Evolutionary conservation across 2,888 invertebrate species (phyloP).

Genomic region (Tetranychus piercei): DNA sequence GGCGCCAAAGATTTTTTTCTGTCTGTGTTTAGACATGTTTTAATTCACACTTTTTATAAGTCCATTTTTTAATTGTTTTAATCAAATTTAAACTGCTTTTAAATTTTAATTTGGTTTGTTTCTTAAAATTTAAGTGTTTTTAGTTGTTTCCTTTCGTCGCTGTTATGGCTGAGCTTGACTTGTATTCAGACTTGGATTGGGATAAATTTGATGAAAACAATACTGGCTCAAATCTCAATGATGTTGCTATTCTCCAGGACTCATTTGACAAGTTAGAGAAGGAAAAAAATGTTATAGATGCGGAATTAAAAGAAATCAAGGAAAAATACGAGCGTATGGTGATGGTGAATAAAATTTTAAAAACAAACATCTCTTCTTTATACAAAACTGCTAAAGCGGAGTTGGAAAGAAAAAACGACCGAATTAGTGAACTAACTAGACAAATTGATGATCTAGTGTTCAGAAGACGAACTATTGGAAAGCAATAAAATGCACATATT

Average conservation of each 20-base stretch:
- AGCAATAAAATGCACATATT: no score
- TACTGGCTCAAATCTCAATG: background rate
- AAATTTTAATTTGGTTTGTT: background rate
- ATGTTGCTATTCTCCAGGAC: background rate
- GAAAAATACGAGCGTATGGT: background rate
- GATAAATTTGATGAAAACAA: background rate
- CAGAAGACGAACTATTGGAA: background rate
- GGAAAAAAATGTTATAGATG: background rate
- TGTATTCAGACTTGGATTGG: background rate
- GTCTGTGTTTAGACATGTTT: background rate
- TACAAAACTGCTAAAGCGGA: constrained; percentile 22
- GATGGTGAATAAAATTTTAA: constrained; percentile 12
- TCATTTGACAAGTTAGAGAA: background rate
- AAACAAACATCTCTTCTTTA: constrained; percentile 21
- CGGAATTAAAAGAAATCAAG: background rate
- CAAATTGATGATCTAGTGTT: constrained; percentile 18
- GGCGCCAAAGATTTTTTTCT: background rate
- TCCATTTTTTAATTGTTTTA: background rate
- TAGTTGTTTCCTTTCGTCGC: no score
- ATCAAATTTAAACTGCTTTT: background rate
- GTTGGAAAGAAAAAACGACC: constrained; percentile 16
- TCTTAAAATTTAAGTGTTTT: no score
- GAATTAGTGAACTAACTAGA: constrained; percentile 13
- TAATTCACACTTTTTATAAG: background rate
- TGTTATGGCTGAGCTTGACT: background rate